Evolutionary conservation across 2,113 vertebrate genomes (phyloP).

Genomic region (Vidua macroura): DNA sequence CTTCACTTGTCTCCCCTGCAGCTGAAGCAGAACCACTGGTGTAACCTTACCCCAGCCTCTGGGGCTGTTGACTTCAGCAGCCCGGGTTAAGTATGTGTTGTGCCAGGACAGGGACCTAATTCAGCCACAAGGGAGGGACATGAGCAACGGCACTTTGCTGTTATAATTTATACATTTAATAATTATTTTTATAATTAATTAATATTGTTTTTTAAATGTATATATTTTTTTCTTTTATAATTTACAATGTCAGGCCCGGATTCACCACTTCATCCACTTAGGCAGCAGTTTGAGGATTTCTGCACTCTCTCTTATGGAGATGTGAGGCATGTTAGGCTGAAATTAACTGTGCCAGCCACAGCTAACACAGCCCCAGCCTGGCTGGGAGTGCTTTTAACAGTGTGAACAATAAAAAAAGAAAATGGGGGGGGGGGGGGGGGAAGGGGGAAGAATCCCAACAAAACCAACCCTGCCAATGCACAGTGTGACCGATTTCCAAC

Average conservation of each 20-base stretch:
- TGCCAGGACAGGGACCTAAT: neutral
- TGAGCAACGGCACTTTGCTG: neutral
- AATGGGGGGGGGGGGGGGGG: rapidly evolving
- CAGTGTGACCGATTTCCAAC: slow-evolving; percentile 10
- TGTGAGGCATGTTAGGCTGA: neutral
- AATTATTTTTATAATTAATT: no score
- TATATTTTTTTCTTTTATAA: neutral
- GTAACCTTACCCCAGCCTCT: neutral
- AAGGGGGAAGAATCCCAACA: rapidly evolving
- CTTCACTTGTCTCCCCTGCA: neutral
- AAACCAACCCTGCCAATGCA: neutral
- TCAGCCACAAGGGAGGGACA: neutral
- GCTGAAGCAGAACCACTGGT: neutral
- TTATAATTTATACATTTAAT: neutral
- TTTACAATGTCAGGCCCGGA: neutral
- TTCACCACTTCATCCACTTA: neutral
- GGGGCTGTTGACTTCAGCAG: neutral
- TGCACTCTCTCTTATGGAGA: neutral
- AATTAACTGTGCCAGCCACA: neutral
- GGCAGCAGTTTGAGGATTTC: neutral
- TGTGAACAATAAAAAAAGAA: neutral
- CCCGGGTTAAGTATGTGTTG: neutral
- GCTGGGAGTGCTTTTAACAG: neutral
- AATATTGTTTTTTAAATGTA: neutral
- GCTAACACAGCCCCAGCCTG: neutral